Conservation (phyloP, 2,113 vertebrate genomes). For the Plotosus lineatus region DNA sequence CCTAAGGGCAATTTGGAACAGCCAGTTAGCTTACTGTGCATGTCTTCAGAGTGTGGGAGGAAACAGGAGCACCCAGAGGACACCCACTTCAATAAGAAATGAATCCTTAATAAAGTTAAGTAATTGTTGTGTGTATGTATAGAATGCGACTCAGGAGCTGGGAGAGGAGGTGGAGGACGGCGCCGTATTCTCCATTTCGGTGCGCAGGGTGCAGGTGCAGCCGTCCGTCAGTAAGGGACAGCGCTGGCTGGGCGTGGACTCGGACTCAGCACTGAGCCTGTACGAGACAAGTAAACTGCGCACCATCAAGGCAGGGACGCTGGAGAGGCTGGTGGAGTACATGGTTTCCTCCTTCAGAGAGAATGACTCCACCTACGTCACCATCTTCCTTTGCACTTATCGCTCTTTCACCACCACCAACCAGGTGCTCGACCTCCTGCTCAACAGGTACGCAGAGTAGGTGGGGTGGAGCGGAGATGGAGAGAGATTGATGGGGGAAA, state of each 20-base stretch:
- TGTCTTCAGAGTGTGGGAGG: too few species aligned
- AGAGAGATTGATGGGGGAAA: not conserved
- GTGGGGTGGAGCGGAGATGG: not conserved
- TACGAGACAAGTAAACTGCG: constrained; percentile 96
- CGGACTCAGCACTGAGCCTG: constrained; percentile 85
- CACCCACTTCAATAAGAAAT: too few species aligned
- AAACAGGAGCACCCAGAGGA: too few species aligned
- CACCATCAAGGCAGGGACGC: constrained; percentile 93
- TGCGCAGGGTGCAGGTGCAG: constrained; percentile 91
- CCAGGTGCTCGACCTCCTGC: constrained; percentile 94
- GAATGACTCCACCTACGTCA: constrained; percentile 97
- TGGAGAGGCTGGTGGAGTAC: constrained; percentile 97
- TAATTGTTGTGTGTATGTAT: constrained; percentile 23
- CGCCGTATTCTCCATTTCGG: constrained; percentile 93
- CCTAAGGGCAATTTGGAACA: too few species aligned
- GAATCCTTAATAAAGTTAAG: too few species aligned
- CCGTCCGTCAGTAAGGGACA: constrained; percentile 91
- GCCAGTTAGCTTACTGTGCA: too few species aligned
- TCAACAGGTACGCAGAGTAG: constrained; percentile 77
- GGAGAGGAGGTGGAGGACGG: constrained; percentile 95
- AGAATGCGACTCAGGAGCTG: constrained; percentile 98
- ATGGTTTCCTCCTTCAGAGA: constrained; percentile 93
- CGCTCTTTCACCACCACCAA: constrained; percentile 90
- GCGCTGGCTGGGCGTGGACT: constrained; percentile 97
- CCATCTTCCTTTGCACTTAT: constrained; percentile 98